Conservation (phyloP, 2,113 vertebrate species). For the Pituophis catenifer region DNA sequence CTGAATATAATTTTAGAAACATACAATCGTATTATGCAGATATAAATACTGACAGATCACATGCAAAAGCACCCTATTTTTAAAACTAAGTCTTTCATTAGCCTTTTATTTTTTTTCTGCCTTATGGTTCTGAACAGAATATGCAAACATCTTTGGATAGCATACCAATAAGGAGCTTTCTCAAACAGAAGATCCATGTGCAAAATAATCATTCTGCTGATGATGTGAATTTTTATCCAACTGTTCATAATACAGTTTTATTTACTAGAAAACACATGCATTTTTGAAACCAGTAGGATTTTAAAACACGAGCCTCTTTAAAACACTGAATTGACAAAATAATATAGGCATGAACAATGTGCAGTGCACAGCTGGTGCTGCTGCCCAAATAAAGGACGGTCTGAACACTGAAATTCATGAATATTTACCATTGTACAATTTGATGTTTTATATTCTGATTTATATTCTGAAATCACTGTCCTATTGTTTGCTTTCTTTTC, state of each 20-base stretch:
- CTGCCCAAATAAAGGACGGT: slow-evolving; percentile 49
- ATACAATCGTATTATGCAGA: neutral
- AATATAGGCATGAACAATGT: slow-evolving; percentile 38
- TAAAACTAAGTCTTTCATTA: neutral
- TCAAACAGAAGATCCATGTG: neutral
- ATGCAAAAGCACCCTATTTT: neutral
- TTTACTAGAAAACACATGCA: slow-evolving; percentile 26
- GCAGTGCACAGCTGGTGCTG: slow-evolving; percentile 37
- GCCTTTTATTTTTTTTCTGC: neutral
- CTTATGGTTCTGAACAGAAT: neutral
- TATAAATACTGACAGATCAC: neutral
- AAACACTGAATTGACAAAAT: slow-evolving; percentile 37
- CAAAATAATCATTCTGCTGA: slow-evolving; percentile 44
- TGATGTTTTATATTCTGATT: slow-evolving; percentile 32
- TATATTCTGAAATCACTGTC: slow-evolving; percentile 43
- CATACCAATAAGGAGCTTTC: slow-evolving; percentile 28
- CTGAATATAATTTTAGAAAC: neutral
- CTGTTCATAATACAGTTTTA: slow-evolving; percentile 12
- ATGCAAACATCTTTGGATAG: neutral
- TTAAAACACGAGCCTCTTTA: slow-evolving; percentile 41
- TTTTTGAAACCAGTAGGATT: slow-evolving; percentile 43
- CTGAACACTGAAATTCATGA: slow-evolving; percentile 43
- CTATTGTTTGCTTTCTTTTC: slow-evolving; percentile 34
- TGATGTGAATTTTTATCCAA: slow-evolving; percentile 30
- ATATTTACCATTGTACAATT: slow-evolving; percentile 51